Percentiles rank a stretch among this genome's conserved stretches.
These are phyloP conservation scores for Cremastinae sp. DNA, from an alignment of 2,888 invertebrate genomes.

Conservation along the genomic window DNA sequence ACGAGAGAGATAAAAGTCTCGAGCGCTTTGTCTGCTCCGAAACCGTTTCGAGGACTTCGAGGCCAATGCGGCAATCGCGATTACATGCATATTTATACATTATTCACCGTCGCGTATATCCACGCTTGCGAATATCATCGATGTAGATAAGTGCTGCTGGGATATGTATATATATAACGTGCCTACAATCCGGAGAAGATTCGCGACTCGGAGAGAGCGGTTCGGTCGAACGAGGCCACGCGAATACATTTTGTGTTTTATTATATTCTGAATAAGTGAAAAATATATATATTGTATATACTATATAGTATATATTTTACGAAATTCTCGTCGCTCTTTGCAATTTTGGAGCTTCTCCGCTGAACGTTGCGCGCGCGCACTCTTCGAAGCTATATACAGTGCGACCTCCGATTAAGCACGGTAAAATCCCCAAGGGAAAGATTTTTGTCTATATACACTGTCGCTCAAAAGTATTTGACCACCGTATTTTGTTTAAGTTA, in stretches of 20 bases:
- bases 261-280: background rate
- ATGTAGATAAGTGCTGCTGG: background rate
- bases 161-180: too few species aligned
- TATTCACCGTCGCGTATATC: background rate
- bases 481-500: too few species aligned
- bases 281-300: too few species aligned
- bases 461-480: too few species aligned
- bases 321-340: too few species aligned
- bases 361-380: too few species aligned
- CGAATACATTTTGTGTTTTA: background rate
- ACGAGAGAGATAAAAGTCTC: background rate
- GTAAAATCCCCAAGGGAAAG: too few species aligned
- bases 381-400: too few species aligned
- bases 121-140: background rate
- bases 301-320: too few species aligned
- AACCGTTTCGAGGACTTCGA: slow-evolving; percentile 44
- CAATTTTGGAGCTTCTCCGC: too few species aligned
- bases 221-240: background rate
- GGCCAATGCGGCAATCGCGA: slow-evolving; percentile 17
- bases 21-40: slow-evolving; percentile 28
- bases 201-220: slow-evolving; percentile 28
- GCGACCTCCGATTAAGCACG: too few species aligned
- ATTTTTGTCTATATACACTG: too few species aligned
- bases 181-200: slow-evolving; percentile 24
- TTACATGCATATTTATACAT: slow-evolving; percentile 15